Percentiles rank a stretch among this genome's conserved stretches.
Conservation (phyloP, 2,888 invertebrate species). For the Fragum sueziense region DNA sequence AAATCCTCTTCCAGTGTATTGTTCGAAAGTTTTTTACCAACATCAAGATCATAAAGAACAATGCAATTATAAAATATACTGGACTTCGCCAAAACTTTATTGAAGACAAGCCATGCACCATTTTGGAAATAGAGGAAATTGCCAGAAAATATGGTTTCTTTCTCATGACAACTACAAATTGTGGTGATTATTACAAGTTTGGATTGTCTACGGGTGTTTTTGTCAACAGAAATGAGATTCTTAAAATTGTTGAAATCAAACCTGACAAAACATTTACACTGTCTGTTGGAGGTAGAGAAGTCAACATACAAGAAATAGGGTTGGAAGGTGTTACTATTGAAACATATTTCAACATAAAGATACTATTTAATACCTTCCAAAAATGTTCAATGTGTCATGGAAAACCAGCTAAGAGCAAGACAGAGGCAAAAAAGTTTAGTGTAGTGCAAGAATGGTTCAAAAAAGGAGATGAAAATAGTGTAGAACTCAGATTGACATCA, state of each 20-base stretch:
- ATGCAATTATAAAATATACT: neutral
- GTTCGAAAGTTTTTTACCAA: neutral
- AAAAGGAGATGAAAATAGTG: constrained; percentile 17
- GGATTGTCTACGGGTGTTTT: constrained; percentile 15
- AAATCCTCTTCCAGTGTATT: neutral
- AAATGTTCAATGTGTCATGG: constrained; percentile 19
- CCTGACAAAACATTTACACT: constrained; percentile 1
- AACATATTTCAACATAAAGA: neutral
- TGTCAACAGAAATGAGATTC: constrained; percentile 13
- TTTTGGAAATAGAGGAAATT: neutral
- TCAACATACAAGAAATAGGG: constrained; percentile 6
- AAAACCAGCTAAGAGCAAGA: constrained; percentile 1
- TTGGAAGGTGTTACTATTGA: constrained; percentile 9
- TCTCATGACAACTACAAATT: neutral
- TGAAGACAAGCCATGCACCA: neutral
- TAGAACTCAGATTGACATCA: neutral
- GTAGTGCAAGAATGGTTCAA: constrained; percentile 27
- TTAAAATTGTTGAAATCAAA: constrained; percentile 7
- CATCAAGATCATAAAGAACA: neutral
- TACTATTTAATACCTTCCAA: constrained; percentile 20
- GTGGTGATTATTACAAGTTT: neutral
- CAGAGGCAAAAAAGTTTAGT: constrained; percentile 11
- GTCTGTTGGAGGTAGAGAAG: constrained; percentile 19
- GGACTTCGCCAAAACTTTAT: constrained; percentile 18
- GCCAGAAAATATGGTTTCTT: constrained; percentile 7